phyloP scores from a whole-genome alignment of 2,888 invertebrate genomes.

The Smittia sp. region DNA sequence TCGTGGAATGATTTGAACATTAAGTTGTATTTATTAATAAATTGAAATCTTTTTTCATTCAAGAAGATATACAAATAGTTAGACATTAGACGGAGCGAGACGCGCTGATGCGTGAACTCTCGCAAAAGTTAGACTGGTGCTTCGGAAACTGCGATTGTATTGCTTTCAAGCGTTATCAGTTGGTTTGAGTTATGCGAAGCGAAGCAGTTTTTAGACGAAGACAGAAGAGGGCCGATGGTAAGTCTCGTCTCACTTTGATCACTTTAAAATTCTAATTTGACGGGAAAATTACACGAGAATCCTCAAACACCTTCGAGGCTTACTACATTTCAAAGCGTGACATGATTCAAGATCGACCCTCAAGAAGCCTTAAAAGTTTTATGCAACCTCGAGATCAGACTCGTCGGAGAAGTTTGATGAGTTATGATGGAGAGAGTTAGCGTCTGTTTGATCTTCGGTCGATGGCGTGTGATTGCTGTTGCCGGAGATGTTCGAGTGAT shows the following conservation, averaged over 20 bases:
- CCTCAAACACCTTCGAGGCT: too few species aligned
- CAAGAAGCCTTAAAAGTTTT: slow-evolving; percentile 46
- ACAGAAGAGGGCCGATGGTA: too few species aligned
- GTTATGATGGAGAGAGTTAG: slow-evolving; percentile 44
- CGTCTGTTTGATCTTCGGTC: slow-evolving; percentile 48
- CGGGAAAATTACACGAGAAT: background rate
- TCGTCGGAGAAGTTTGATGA: slow-evolving; percentile 47
- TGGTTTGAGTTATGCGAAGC: background rate
- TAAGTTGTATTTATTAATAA: slow-evolving; percentile 1
- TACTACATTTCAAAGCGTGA: too few species aligned
- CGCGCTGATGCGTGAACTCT: too few species aligned
- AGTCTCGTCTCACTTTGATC: too few species aligned
- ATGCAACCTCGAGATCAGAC: slow-evolving; percentile 79
- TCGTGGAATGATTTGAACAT: slow-evolving; percentile 2
- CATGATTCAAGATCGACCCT: too few species aligned
- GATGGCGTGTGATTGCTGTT: slow-evolving; percentile 53
- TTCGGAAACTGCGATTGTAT: too few species aligned
- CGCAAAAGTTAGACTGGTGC: too few species aligned
- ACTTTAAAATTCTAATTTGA: too few species aligned
- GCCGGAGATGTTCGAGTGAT: slow-evolving; percentile 54
- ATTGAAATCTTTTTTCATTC: background rate
- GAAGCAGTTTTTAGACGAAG: background rate
- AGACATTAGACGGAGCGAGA: background rate
- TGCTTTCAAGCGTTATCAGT: too few species aligned
- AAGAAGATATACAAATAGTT: background rate